Conservation (phyloP, 2,113 vertebrate genomes). For the Leptocoma aspasia region DNA sequence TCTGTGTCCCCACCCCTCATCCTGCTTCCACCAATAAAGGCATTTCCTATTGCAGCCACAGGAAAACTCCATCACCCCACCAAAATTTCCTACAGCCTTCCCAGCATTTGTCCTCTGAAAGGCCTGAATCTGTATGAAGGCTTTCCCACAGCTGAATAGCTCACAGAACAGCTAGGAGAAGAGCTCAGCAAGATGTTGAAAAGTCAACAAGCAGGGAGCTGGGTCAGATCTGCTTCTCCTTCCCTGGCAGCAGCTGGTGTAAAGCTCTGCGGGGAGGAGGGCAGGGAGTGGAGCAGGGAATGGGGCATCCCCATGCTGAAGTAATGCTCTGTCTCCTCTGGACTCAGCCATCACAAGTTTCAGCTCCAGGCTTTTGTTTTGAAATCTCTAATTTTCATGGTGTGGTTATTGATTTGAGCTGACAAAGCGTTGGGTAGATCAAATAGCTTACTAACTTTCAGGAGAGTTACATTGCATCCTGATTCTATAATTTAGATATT, state of each 20-base stretch:
- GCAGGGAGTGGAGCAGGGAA: not conserved
- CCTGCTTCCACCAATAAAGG: not conserved
- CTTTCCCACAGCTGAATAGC: not conserved
- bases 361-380: not conserved
- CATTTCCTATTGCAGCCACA: conserved; percentile 12
- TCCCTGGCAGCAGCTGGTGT: not conserved
- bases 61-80: not conserved
- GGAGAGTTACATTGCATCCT: not conserved
- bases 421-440: not conserved
- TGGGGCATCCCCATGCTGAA: rapidly evolving
- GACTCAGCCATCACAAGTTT: not conserved
- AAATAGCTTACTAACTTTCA: not conserved
- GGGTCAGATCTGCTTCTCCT: not conserved
- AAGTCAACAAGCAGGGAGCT: not conserved
- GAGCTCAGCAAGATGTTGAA: not conserved
- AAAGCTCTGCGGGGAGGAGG: not conserved
- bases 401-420: not conserved
- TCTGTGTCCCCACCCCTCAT: not conserved
- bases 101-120: not conserved
- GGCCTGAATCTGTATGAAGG: not conserved
- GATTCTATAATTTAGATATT: not conserved
- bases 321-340: not conserved
- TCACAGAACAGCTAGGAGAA: not conserved
- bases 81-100: not conserved
- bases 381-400: not conserved